Base-by-base conservation (phyloP, 2,797 vertebrate species). In the Psittacula derbiana region DNA sequence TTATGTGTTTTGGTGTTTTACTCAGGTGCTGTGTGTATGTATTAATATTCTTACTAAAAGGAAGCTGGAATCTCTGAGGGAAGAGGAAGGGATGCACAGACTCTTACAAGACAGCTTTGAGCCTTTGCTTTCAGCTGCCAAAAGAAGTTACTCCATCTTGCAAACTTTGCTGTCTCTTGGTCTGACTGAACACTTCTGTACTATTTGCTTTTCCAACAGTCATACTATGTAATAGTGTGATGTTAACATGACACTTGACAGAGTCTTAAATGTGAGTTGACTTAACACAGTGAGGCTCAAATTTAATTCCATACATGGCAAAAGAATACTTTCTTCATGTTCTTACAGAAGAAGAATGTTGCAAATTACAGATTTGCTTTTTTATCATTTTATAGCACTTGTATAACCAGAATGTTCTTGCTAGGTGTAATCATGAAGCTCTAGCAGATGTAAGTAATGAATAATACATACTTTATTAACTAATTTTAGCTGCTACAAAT, bases 291-390 rank as follows among this genome's bases (percentile, higher is more conserved):
- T 11, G 16, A 38, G 19, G 13, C 8, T 79, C 21, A 62, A 52
- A 38, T 66, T 41, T 2, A 8, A 4, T 41, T 38, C 33, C 44
- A 47, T 38, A 0, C 0, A 0, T 47, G 36, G 25, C 28, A 1
- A 0, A 25, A 16, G 20, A 81, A 16, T 65, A 24, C 4, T 82
- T 44, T 4, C 31, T 20, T 61, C 12, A 28, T 0, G 0, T 44
- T 79, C 31, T 72, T 69, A 25, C 2, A 28, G 38, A 80, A 53
- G 23, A 49, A 21, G 8, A 38, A 43, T 13, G 7, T 40, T 75
- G 7, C 11, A 60, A 75, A 46, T 40, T 30, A 76, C 17, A 66
- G 24, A 43, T 30, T 10, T 18, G 8, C 10, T 38, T 83, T 58
- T 75, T 71, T 47, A 13, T 41, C 6, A 14, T 12, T 43, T 66